These are phyloP conservation scores for Harpagifer antarcticus DNA, from an alignment of 2,797 vertebrate genomes.

Conservation along the genomic window DNA sequence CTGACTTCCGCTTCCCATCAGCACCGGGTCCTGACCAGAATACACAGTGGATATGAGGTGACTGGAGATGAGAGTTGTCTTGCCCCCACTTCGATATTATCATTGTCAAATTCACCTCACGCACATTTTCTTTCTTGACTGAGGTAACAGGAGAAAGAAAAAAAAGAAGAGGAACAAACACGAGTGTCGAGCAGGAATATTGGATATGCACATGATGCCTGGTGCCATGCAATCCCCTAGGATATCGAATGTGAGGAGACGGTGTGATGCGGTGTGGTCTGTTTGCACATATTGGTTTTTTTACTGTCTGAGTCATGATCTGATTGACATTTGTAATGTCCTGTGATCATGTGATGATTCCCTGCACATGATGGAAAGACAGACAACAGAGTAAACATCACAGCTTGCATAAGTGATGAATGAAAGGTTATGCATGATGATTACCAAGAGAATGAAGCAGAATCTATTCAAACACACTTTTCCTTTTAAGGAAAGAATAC, in stretches of 20 bases:
- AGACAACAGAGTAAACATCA: slow-evolving; percentile 45
- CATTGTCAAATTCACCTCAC: slow-evolving; percentile 56
- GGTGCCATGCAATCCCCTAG: slow-evolving; percentile 39
- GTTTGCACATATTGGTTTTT: slow-evolving; percentile 4
- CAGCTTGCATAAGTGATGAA: slow-evolving; percentile 11
- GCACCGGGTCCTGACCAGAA: slow-evolving; percentile 47
- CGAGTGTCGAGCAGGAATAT: slow-evolving; percentile 45
- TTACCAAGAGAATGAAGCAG: slow-evolving; percentile 30
- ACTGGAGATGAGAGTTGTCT: slow-evolving; percentile 40
- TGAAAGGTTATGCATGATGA: slow-evolving; percentile 38
- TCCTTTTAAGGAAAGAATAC: slow-evolving; percentile 46
- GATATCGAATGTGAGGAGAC: slow-evolving; percentile 16
- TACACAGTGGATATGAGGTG: slow-evolving; percentile 36
- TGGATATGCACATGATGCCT: slow-evolving; percentile 52
- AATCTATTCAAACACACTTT: slow-evolving; percentile 40
- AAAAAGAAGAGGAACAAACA: slow-evolving; percentile 49
- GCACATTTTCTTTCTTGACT: slow-evolving; percentile 33
- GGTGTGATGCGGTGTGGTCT: not conserved
- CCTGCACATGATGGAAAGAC: slow-evolving; percentile 25
- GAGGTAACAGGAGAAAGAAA: slow-evolving; percentile 31
- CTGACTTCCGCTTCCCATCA: slow-evolving; percentile 44
- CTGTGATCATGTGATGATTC: slow-evolving; percentile 62
- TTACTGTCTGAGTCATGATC: slow-evolving; percentile 28
- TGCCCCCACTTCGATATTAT: slow-evolving; percentile 22
- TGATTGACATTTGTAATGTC: slow-evolving; percentile 71